A percentile compares a stretch with the other conserved stretches of the same genome.
Evolutionary conservation across 2,113 vertebrate genomes (phyloP).

Genomic region (Puffinus mauretanicus): DNA sequence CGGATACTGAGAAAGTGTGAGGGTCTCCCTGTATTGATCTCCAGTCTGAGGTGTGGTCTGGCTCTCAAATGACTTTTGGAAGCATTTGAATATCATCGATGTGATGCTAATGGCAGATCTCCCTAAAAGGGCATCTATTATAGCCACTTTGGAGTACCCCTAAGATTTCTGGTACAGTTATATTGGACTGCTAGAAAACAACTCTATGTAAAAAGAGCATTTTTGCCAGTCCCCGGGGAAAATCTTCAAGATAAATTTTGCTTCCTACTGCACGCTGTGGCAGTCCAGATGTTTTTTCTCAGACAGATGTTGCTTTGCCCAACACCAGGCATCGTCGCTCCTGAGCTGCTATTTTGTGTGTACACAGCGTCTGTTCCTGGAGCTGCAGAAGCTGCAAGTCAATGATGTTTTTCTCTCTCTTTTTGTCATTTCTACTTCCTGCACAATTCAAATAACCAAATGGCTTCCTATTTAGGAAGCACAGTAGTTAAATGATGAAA

Average conservation of each 20-base stretch:
- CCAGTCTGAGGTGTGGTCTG: neutral
- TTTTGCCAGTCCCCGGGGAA: neutral
- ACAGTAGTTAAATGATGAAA: neutral
- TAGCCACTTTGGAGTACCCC: neutral
- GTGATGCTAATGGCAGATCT: neutral
- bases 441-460: conserved; percentile 3
- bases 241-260: neutral
- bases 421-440: neutral
- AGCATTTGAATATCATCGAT: neutral
- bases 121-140: neutral
- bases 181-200: neutral
- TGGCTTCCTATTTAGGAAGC: conserved; percentile 14
- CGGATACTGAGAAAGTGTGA: neutral
- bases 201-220: neutral
- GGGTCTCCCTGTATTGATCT: neutral
- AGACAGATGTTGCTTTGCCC: conserved; percentile 33
- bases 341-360: conserved; percentile 28
- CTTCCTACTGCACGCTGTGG: neutral
- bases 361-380: neutral
- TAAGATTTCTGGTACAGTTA: neutral
- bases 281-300: conserved; percentile 48
- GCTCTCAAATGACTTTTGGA: neutral
- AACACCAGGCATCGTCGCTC: neutral
- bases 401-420: neutral
- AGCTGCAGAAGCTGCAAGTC: neutral